Percentiles rank a stretch among this genome's conserved stretches.
phyloP scores from a whole-genome alignment of 2,113 vertebrate species.

The Gulo gulo region DNA sequence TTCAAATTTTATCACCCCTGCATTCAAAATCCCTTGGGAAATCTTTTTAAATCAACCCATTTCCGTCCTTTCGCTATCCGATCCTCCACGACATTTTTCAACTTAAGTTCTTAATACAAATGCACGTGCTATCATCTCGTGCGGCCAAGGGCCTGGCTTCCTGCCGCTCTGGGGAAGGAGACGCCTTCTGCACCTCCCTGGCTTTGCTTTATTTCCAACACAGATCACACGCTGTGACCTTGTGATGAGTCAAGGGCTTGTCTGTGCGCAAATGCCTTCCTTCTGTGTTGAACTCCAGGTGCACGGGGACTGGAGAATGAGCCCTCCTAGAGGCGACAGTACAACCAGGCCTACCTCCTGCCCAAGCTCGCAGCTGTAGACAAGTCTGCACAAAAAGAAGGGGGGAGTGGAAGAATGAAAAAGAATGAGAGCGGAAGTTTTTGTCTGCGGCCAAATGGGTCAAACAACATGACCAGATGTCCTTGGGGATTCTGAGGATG shows the following conservation, averaged over 20 bases:
- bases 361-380: neutral
- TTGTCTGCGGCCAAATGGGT: slow-evolving; percentile 48
- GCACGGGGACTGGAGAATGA: neutral
- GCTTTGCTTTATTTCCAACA: neutral
- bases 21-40: neutral
- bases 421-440: slow-evolving; percentile 5
- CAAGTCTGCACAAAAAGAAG: neutral
- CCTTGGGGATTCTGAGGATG: neutral
- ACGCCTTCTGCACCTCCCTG: neutral
- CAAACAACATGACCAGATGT: slow-evolving; percentile 60
- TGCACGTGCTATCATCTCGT: neutral
- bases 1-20: neutral
- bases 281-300: neutral
- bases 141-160: neutral
- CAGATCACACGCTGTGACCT: neutral
- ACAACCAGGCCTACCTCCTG: slow-evolving; percentile 42
- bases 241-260: neutral
- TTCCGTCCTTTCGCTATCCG: neutral
- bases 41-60: neutral
- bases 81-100: neutral
- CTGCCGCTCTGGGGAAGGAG: neutral
- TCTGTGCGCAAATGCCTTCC: neutral
- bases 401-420: neutral
- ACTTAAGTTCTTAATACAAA: neutral
- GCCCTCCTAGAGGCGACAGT: slow-evolving; percentile 8